Evolutionary conservation across 92 coral and sea anemone species (phyloP).

Genomic region (Bergia sp.): DNA sequence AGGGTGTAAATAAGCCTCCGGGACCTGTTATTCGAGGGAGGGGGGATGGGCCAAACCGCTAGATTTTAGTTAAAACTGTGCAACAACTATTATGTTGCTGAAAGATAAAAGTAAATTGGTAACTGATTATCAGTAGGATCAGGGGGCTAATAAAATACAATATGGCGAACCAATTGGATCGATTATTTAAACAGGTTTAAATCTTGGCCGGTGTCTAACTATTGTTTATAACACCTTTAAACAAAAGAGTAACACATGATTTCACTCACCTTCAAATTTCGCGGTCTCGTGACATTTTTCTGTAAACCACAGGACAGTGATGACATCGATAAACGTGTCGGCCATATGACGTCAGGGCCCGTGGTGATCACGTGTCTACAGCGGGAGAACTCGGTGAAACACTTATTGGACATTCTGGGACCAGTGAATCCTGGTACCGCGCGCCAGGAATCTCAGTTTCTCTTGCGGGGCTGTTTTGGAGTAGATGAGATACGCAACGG

Average conservation of each 20-base stretch:
- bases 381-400: conserved; percentile 94
- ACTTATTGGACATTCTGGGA: conserved; percentile 85
- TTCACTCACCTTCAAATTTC: background rate
- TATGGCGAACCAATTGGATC: too few species aligned
- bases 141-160: too few species aligned
- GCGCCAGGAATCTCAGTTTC: conserved; percentile 86
- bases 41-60: too few species aligned
- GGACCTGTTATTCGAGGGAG: too few species aligned
- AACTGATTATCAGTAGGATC: too few species aligned
- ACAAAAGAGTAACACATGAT: background rate
- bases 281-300: background rate
- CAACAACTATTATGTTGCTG: too few species aligned
- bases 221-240: too few species aligned
- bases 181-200: too few species aligned
- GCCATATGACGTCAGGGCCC: conserved; percentile 89
- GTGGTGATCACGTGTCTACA: conserved; percentile 77
- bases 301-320: background rate
- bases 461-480: conserved; percentile 91
- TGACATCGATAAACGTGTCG: conserved; percentile 57
- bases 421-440: conserved; percentile 81
- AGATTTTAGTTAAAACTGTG: too few species aligned
- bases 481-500: conserved; percentile 79
- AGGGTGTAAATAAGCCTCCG: background rate
- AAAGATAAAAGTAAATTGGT: too few species aligned
- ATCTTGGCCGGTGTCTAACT: too few species aligned